A percentile compares a stretch with the other conserved stretches of the same genome.
Conservation (phyloP, 1,140 invertebrate species). For the Delia radicum region DNA sequence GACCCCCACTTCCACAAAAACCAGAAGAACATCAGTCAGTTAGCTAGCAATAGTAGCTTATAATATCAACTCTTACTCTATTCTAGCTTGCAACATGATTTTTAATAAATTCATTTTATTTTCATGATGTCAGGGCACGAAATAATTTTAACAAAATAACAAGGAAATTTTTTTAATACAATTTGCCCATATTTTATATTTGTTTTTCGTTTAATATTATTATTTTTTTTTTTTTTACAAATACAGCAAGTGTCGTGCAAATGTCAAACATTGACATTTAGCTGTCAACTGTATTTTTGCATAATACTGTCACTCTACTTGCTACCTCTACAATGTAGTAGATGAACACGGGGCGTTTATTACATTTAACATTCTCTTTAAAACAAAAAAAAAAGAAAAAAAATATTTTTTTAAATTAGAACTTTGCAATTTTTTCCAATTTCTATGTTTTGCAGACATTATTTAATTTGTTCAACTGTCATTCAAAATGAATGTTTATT, state of each 20-base stretch:
- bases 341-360: background rate
- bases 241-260: conserved; percentile 1
- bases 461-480: background rate
- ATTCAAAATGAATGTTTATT: conserved; percentile 5
- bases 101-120: conserved; percentile 2
- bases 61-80: background rate
- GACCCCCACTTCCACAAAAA: background rate
- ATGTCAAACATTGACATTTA: background rate
- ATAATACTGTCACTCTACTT: conserved; percentile 1
- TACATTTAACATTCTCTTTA: background rate
- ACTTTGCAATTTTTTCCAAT: background rate
- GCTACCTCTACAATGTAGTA: background rate
- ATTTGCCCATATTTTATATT: background rate
- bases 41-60: background rate
- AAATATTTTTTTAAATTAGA: background rate
- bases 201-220: background rate
- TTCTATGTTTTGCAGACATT: background rate
- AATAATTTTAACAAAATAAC: background rate
- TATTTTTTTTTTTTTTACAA: background rate
- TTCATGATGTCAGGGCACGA: background rate
- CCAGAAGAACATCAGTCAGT: background rate
- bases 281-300: conserved; percentile 2
- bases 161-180: background rate
- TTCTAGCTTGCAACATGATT: background rate
- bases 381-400: background rate